phyloP scores from a whole-genome alignment of 2,888 invertebrate genomes.

The Octodonta nipae region DNA sequence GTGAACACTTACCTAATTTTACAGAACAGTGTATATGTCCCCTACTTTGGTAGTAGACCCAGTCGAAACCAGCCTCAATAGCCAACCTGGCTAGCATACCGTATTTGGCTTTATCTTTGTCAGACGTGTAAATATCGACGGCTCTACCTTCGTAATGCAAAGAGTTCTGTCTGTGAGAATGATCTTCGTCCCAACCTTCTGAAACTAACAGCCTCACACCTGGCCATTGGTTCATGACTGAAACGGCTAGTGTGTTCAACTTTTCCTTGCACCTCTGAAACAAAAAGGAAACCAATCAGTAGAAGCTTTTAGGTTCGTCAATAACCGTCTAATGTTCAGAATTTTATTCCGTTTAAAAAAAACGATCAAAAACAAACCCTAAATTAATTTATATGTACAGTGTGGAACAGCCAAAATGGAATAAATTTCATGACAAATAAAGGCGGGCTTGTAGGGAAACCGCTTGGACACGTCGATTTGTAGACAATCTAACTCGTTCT shows the following conservation, averaged over 20 bases:
- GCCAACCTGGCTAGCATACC: constrained; percentile 92
- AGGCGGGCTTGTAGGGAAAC: too few relatives aligned
- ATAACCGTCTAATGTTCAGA: too few relatives aligned
- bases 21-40: constrained; percentile 94
- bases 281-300: constrained; percentile 7
- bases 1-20: constrained; percentile 80
- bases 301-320: too few relatives aligned
- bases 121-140: constrained; percentile 89
- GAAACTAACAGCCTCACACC: constrained; percentile 84
- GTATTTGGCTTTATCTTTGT: constrained; percentile 83
- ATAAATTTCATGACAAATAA: too few relatives aligned
- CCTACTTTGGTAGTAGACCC: constrained; percentile 92
- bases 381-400: too few relatives aligned
- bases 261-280: constrained; percentile 95
- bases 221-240: constrained; percentile 97
- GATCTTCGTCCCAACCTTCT: constrained; percentile 91
- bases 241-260: constrained; percentile 83
- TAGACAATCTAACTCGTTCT: too few relatives aligned
- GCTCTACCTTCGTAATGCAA: constrained; percentile 94
- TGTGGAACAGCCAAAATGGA: too few relatives aligned
- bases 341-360: too few relatives aligned
- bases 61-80: constrained; percentile 94
- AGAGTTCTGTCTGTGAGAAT: constrained; percentile 62
- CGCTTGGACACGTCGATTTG: too few relatives aligned
- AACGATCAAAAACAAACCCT: too few relatives aligned